Evolutionary conservation across 2,113 vertebrate species (phyloP).

Genomic region (Passer domesticus): DNA sequence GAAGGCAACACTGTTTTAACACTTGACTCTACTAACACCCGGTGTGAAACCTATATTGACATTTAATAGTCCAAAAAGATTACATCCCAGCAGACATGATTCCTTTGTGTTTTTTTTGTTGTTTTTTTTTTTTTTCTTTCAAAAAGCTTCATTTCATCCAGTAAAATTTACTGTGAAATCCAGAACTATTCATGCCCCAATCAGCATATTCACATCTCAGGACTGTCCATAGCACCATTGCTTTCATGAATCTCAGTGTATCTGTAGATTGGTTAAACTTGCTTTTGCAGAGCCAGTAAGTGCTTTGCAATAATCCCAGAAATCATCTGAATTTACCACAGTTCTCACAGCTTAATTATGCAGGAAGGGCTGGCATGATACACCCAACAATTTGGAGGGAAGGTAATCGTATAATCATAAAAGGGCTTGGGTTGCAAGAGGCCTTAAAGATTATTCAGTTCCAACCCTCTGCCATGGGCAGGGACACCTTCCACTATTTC

Average conservation of each 20-base stretch:
- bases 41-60: background rate
- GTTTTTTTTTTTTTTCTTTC: background rate
- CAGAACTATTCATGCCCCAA: background rate
- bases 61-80: background rate
- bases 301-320: background rate
- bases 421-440: background rate
- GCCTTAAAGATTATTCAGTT: background rate
- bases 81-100: background rate
- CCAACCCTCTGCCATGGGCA: background rate
- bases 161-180: background rate
- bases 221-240: background rate
- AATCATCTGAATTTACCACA: background rate
- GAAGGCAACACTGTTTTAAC: rapidly evolving
- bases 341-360: background rate
- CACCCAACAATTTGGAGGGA: background rate
- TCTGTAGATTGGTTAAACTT: background rate
- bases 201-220: background rate
- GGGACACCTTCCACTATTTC: too few species aligned
- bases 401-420: background rate
- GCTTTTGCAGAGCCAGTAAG: background rate
- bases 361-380: background rate
- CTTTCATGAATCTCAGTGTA: background rate
- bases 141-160: background rate
- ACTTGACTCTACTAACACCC: background rate
- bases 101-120: background rate